These are phyloP conservation scores for Loxodonta africana DNA, from an alignment of 2,113 vertebrate species.

Conservation along the genomic window DNA sequence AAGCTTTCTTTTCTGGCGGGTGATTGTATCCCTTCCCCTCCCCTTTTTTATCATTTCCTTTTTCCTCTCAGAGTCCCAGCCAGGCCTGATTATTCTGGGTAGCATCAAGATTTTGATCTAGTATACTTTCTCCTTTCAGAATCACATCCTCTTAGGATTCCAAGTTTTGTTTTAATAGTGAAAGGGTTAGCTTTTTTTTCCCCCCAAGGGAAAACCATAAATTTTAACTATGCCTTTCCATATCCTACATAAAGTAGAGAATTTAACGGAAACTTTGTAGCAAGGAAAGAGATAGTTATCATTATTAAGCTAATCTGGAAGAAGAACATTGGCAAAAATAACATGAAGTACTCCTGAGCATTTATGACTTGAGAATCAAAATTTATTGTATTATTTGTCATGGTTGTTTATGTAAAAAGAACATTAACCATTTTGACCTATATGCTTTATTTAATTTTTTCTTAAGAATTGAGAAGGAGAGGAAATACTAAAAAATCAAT, in stretches of 20 bases:
- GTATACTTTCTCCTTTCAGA: not conserved
- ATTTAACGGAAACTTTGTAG: not conserved
- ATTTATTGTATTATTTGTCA: slow-evolving; percentile 24
- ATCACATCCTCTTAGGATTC: not conserved
- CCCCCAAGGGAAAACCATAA: not conserved
- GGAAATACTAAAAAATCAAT: not conserved
- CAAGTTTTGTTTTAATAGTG: not conserved
- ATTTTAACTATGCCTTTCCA: slow-evolving; percentile 5
- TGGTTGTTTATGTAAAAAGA: not conserved
- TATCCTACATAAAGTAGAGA: not conserved
- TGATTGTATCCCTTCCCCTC: not conserved
- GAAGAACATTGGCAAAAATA: not conserved
- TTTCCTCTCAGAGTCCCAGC: not conserved
- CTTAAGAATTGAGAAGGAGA: not conserved
- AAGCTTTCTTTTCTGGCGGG: not conserved
- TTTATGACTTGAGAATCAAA: not conserved
- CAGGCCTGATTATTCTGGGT: not conserved
- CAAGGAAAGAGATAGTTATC: not conserved
- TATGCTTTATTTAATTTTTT: not conserved
- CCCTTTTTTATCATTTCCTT: not conserved
- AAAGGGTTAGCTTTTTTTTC: slow-evolving; percentile 37
- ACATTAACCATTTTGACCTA: not conserved
- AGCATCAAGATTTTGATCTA: not conserved
- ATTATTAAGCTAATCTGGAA: not conserved
- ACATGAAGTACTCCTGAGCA: not conserved